A percentile compares a stretch with the other conserved stretches of the same genome.
Conservation (phyloP, 2,888 invertebrate genomes). For the Steinernema carpocapsae region DNA sequence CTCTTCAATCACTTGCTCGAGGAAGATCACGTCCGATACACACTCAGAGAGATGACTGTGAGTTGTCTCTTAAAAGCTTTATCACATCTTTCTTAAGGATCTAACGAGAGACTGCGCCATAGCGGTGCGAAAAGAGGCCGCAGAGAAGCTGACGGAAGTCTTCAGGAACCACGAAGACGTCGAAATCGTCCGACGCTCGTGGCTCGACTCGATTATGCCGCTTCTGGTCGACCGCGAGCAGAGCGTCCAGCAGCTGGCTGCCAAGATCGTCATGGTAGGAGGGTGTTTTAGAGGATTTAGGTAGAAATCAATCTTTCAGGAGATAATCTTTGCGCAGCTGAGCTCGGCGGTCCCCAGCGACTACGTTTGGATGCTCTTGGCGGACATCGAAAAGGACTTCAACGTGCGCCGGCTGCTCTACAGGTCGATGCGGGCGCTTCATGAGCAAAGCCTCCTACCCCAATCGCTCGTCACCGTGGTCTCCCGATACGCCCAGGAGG, state of each 20-base stretch:
- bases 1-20: neutral
- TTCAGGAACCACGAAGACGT: slow-evolving; percentile 70
- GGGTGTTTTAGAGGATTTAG: neutral
- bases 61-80: neutral
- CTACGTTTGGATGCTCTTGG: slow-evolving; percentile 37
- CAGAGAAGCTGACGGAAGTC: slow-evolving; percentile 73
- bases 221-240: slow-evolving; percentile 74
- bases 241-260: slow-evolving; percentile 42
- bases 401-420: slow-evolving; percentile 30
- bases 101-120: slow-evolving; percentile 71
- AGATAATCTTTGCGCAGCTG: slow-evolving; percentile 10
- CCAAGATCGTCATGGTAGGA: slow-evolving; percentile 44
- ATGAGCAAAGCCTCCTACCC: neutral
- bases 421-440: neutral
- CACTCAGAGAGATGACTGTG: slow-evolving; percentile 36
- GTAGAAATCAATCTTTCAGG: slow-evolving; percentile 5
- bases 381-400: slow-evolving; percentile 33
- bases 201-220: slow-evolving; percentile 71
- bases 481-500: slow-evolving; percentile 10
- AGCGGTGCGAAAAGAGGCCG: slow-evolving; percentile 73
- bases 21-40: neutral
- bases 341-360: slow-evolving; percentile 17
- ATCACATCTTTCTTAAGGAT: slow-evolving; percentile 34
- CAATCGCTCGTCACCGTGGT: slow-evolving; percentile 36
- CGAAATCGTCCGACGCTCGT: slow-evolving; percentile 38